Evolutionary conservation across 1,140 invertebrate genomes (phyloP).

Genomic region (Apolygus lucorum): DNA sequence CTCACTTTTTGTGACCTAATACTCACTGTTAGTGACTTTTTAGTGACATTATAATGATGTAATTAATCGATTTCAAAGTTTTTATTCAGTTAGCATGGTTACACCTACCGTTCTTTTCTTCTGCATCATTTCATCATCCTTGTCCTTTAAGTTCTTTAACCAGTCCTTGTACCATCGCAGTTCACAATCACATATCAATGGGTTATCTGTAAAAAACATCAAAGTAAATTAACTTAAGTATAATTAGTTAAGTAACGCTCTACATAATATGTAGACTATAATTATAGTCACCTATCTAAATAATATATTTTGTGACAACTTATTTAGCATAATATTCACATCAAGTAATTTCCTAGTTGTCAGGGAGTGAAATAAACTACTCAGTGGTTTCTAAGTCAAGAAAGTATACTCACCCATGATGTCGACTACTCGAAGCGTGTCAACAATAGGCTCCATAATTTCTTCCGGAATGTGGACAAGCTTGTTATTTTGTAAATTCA

Average conservation of each 20-base stretch:
- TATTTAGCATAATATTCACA: too few species aligned
- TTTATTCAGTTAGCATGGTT: too few species aligned
- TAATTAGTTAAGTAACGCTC: too few species aligned
- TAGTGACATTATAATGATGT: too few species aligned
- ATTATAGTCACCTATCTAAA: too few species aligned
- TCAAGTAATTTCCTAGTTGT: not conserved
- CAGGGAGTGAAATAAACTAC: not conserved
- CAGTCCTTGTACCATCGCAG: slow-evolving; percentile 73
- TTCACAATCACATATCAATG: slow-evolving; percentile 76
- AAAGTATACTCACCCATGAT: slow-evolving; percentile 74
- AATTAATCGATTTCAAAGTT: too few species aligned
- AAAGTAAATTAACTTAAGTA: too few species aligned
- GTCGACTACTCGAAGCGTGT: slow-evolving; percentile 73
- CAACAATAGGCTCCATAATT: slow-evolving; percentile 77
- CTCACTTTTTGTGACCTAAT: too few species aligned
- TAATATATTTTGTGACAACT: too few species aligned
- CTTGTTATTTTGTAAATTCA: slow-evolving; percentile 82
- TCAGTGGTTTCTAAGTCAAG: not conserved
- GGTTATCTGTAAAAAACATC: slow-evolving; percentile 60
- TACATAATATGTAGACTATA: too few species aligned
- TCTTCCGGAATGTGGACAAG: slow-evolving; percentile 70
- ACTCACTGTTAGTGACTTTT: too few species aligned
- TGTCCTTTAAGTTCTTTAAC: slow-evolving; percentile 60
- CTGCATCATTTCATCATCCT: slow-evolving; percentile 75
- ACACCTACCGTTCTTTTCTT: slow-evolving; percentile 57